Evolutionary conservation across 2,797 vertebrate species (phyloP).

Genomic region (Takifugu ocellatus): DNA sequence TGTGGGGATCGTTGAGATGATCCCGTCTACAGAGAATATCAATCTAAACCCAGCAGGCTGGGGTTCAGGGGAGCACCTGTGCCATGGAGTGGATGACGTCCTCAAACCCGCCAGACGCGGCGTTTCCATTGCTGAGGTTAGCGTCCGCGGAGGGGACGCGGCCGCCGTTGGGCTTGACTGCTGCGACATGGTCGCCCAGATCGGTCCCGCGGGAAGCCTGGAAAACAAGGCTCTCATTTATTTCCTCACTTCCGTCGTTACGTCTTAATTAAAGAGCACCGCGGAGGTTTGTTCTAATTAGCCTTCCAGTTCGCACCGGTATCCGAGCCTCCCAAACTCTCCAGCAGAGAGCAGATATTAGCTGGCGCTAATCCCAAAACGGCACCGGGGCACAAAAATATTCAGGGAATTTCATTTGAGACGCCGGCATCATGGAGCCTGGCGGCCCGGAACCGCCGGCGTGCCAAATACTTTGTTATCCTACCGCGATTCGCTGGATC

Average conservation of each 20-base stretch:
- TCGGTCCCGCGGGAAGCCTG: slow-evolving; percentile 70
- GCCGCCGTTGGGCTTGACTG: slow-evolving; percentile 79
- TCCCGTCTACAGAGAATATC: neutral
- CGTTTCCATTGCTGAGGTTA: slow-evolving; percentile 67
- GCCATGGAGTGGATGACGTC: slow-evolving; percentile 87
- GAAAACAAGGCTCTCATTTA: slow-evolving; percentile 14
- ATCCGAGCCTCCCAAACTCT: slow-evolving; percentile 9
- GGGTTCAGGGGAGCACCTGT: slow-evolving; percentile 74
- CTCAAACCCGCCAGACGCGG: slow-evolving; percentile 82
- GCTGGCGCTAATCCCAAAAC: no score
- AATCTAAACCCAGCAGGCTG: no score
- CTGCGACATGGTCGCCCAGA: slow-evolving; percentile 67
- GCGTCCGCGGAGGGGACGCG: slow-evolving; percentile 46
- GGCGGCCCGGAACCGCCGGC: slow-evolving; percentile 29
- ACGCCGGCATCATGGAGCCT: slow-evolving; percentile 31
- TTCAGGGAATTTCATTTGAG: slow-evolving; percentile 49
- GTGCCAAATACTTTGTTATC: slow-evolving; percentile 59
- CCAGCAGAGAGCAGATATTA: neutral
- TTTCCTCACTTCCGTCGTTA: neutral
- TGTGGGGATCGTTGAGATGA: neutral
- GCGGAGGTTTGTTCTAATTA: neutral
- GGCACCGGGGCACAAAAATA: slow-evolving; percentile 21
- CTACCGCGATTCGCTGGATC: slow-evolving; percentile 65
- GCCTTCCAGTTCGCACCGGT: neutral
- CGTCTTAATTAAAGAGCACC: neutral